Conservation (phyloP, 2,113 vertebrate genomes). For the Reinhardtius hippoglossoides region DNA sequence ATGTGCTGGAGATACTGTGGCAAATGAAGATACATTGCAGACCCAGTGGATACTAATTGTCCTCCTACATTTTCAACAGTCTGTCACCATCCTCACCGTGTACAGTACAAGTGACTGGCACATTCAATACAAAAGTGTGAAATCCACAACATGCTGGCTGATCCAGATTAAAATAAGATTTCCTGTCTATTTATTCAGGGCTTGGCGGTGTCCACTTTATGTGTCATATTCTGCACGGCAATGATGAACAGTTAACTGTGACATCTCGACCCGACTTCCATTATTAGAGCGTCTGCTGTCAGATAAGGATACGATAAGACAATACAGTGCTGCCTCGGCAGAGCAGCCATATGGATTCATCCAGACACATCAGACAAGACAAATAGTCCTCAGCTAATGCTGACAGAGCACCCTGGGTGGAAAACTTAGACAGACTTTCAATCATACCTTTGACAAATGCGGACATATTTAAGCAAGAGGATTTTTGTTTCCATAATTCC, state of each 20-base stretch:
- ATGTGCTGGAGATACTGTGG: conserved; percentile 67
- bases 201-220: conserved; percentile 41
- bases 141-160: conserved; percentile 17
- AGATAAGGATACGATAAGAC: conserved; percentile 72
- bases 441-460: conserved; percentile 67
- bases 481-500: conserved; percentile 76
- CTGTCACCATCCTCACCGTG: conserved; percentile 44
- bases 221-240: conserved; percentile 22
- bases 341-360: conserved; percentile 52
- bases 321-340: conserved; percentile 54
- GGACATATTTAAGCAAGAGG: conserved; percentile 67
- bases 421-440: conserved; percentile 74
- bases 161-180: conserved; percentile 44
- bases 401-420: conserved; percentile 67
- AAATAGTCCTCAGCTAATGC: conserved; percentile 75
- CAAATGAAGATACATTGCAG: conserved; percentile 78
- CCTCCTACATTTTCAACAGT: conserved; percentile 58
- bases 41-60: conserved; percentile 68
- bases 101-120: conserved; percentile 63
- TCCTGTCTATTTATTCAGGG: conserved; percentile 43
- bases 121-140: conserved; percentile 41
- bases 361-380: conserved; percentile 77
- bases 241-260: conserved; percentile 59
- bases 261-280: conserved; percentile 65
- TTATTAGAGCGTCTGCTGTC: conserved; percentile 69